Conservation (phyloP, 2,113 vertebrate genomes). For the Fulica atra region DNA sequence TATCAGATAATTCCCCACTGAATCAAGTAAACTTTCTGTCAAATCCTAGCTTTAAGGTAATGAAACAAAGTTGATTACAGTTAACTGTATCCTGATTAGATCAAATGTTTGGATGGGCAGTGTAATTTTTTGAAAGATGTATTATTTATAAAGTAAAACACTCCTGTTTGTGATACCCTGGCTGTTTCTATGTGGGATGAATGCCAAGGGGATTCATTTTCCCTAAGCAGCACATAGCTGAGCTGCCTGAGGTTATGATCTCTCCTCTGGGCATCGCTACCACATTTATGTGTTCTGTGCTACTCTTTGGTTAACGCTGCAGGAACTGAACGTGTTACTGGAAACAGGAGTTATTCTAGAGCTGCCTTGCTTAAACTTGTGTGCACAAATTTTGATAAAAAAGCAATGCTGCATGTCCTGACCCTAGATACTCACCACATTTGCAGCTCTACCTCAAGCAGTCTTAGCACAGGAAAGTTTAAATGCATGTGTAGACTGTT, state of each 20-base stretch:
- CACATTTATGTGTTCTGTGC: not conserved
- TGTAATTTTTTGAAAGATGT: not conserved
- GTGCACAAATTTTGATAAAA: not conserved
- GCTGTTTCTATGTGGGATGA: not conserved
- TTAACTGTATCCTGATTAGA: not conserved
- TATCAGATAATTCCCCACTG: not conserved
- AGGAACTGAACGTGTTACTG: not conserved
- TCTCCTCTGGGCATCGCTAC: not conserved
- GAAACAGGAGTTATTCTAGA: not conserved
- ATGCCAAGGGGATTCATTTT: not conserved
- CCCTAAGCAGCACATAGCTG: not conserved
- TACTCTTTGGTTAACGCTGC: not conserved
- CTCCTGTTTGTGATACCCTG: not conserved
- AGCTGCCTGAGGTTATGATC: not conserved
- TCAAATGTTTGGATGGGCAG: not conserved
- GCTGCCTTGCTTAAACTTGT: not conserved
- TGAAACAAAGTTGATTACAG: not conserved
- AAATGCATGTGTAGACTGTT: not conserved
- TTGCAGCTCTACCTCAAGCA: not conserved
- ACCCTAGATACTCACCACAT: not conserved
- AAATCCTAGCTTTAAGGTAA: constrained; percentile 14
- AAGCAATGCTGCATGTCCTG: not conserved
- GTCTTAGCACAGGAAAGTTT: not conserved
- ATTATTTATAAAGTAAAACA: not conserved
- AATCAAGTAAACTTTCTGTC: not conserved